Conservation (phyloP, 2,888 invertebrate species). For the Drepana falcataria region DNA sequence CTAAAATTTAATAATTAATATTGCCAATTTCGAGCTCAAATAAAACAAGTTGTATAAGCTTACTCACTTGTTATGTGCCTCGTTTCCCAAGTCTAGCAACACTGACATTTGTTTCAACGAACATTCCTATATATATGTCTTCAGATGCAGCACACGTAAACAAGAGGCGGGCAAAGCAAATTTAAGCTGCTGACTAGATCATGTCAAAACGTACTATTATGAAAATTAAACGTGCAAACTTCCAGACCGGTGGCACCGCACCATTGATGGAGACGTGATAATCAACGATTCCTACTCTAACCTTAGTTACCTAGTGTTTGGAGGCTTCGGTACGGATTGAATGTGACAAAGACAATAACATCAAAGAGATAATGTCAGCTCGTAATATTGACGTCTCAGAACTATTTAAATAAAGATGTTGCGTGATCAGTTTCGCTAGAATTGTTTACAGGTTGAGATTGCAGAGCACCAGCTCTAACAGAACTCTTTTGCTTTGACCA, state of each 20-base stretch:
- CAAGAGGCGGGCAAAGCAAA: conserved; percentile 13
- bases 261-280: not conserved
- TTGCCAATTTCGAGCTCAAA: not conserved
- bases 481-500: no score
- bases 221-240: conserved; percentile 38
- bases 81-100: conserved; percentile 21
- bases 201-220: conserved; percentile 16
- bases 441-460: no score
- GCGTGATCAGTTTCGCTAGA: no score
- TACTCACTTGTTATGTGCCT: conserved; percentile 32
- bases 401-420: no score
- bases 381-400: no score
- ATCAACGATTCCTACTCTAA: not conserved
- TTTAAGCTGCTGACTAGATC: conserved; percentile 37
- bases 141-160: conserved; percentile 24
- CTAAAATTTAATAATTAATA: no score
- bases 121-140: conserved; percentile 47
- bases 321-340: no score
- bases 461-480: no score
- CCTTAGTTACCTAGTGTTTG: no score
- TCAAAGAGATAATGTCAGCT: no score
- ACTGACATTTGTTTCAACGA: conserved; percentile 33
- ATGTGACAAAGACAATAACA: no score
- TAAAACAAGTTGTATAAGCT: not conserved
- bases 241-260: conserved; percentile 16